Base-by-base conservation (phyloP, 2,797 vertebrate species). In the Xyrichtys novacula region DNA sequence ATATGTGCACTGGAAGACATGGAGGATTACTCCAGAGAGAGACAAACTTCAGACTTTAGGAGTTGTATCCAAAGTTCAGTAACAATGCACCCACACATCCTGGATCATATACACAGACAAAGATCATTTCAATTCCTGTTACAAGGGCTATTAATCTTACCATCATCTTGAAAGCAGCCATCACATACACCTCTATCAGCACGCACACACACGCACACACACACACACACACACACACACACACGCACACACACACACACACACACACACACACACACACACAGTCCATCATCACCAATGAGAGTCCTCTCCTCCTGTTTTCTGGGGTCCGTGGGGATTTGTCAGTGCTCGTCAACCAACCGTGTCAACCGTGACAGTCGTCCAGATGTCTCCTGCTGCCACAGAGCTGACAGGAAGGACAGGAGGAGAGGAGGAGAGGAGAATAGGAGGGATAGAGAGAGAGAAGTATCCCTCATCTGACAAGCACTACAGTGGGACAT, bases 341-440 rank as follows among this genome's bases (percentile, higher is more conserved):
- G 89, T 94, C 94, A 93, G 81, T 82, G 78, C 89, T 93, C 90
- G 81, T 91, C 91, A 90, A 90, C 89, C 87, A 90, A 92, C 90
- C 89, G 88, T 93, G 92, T 93, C 91, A 90, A 94, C 91, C 89
- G 78, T 95, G 94, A 95, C 94, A 94, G 92, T 92, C 90, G 92
- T 93, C 93, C 94, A 95, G 94, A 94, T 95, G 94, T 94, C 93
- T 93, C 88, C 87, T 68, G 85, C 88, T 84, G 86, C 90, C 89
- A 89, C 89, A 7, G 69, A 79, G 84, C 89, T 88, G 91, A 91
- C 91, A 89, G 84, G 81, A 84, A 85, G 84, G 88, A 87, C 77
- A 80, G 85, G 76, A 76, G 80, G 77, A 84, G 77, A 57, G 74
- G 72, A 76, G 63, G 71, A 76, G 79, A 39, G 32, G 32, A 34